Evolutionary conservation across 2,113 vertebrate genomes (phyloP).

Genomic region (Misgurnus mizolepis): DNA sequence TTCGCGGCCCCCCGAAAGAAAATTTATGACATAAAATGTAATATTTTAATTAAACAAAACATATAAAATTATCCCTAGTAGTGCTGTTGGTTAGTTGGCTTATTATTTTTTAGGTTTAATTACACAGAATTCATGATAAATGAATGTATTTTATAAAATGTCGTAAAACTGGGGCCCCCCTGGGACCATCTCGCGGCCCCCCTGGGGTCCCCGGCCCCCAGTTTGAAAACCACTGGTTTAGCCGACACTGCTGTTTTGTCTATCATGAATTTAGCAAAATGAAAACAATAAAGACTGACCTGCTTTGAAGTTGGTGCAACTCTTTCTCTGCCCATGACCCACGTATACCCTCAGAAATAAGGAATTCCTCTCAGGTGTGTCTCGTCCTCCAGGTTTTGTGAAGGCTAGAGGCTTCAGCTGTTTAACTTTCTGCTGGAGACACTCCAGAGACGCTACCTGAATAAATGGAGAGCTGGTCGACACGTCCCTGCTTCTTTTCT

Average conservation of each 20-base stretch:
- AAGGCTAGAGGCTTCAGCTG: slow-evolving; percentile 3
- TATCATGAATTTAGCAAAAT: slow-evolving; percentile 6
- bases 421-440: background rate
- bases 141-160: no score
- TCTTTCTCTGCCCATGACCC: background rate
- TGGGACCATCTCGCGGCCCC: no score
- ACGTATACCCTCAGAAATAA: background rate
- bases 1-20: no score
- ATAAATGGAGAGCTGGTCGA: slow-evolving; percentile 17
- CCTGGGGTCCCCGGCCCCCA: no score
- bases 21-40: no score
- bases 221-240: no score
- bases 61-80: no score
- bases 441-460: background rate
- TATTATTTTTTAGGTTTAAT: no score
- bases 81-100: no score
- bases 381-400: slow-evolving; percentile 25
- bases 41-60: no score
- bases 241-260: background rate
- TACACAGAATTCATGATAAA: no score
- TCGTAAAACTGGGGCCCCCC: no score
- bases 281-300: background rate
- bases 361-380: slow-evolving; percentile 4
- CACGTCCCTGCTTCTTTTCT: background rate
- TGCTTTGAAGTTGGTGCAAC: background rate